Conservation (phyloP, 1,140 invertebrate species). For the Grapholita molesta region DNA sequence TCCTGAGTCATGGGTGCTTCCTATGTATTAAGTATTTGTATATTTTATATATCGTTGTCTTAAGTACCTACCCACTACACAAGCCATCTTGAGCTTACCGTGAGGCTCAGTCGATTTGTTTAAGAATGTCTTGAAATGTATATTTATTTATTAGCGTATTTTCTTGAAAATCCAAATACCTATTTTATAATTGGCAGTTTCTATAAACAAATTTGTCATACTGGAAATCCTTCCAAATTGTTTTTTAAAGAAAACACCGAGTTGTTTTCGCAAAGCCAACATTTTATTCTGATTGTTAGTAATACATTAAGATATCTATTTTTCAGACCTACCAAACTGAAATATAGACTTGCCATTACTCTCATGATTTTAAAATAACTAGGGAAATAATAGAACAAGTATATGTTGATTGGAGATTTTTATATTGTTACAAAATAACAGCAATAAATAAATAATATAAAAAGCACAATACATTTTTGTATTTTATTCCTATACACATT, state of each 20-base stretch:
- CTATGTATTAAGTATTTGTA: no score
- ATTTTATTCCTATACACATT: constrained; percentile 36
- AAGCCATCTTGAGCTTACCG: no score
- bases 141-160: no score
- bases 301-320: constrained; percentile 24
- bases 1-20: no score
- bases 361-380: neutral
- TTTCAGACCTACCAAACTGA: constrained; percentile 18
- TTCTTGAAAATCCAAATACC: no score
- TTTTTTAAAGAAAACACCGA: constrained; percentile 5
- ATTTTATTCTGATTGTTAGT: constrained; percentile 38
- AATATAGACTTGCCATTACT: constrained; percentile 21
- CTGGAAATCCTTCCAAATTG: neutral
- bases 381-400: constrained; percentile 12
- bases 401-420: constrained; percentile 36
- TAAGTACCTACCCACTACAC: no score
- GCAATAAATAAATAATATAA: constrained; percentile 68
- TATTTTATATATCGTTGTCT: no score
- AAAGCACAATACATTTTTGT: constrained; percentile 54
- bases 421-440: constrained; percentile 56
- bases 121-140: no score
- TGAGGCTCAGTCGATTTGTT: no score
- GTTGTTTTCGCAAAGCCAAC: constrained; percentile 36
- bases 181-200: neutral
- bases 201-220: neutral